phyloP scores from a whole-genome alignment of 2,888 invertebrate genomes.

The Leistus spinibarbis region DNA sequence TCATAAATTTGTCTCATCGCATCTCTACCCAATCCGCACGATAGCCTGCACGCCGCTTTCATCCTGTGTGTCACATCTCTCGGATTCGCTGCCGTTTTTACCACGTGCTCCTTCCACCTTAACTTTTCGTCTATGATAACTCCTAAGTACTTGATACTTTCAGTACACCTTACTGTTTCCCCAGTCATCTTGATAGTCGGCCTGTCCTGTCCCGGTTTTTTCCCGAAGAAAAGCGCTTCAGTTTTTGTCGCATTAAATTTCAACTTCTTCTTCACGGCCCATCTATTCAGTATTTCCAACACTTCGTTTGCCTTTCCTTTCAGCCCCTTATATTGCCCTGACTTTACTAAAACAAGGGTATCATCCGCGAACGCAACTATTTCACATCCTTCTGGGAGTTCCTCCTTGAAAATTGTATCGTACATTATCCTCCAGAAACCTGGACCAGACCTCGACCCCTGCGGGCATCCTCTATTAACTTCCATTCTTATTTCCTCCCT shows the following conservation, averaged over 20 bases:
- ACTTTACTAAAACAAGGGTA: not conserved
- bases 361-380: not conserved
- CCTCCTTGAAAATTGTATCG: constrained; percentile 18
- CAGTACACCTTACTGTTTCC: not conserved
- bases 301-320: not conserved
- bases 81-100: not conserved
- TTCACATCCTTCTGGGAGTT: constrained; percentile 18
- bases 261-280: not conserved
- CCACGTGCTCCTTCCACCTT: not conserved
- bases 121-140: not conserved
- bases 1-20: not conserved
- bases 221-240: not conserved
- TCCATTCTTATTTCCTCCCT: not conserved
- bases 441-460: constrained; percentile 36
- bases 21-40: not conserved
- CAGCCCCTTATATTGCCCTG: not conserved
- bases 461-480: constrained; percentile 19
- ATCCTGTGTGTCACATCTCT: not conserved
- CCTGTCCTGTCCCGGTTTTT: not conserved
- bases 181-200: not conserved
- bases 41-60: not conserved
- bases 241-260: too few relatives aligned
- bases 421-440: constrained; percentile 27
- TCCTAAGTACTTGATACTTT: not conserved
- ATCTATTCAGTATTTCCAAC: not conserved